Evolutionary conservation across 2,888 invertebrate genomes (phyloP).

Genomic region (Drosophila helvetica): DNA sequence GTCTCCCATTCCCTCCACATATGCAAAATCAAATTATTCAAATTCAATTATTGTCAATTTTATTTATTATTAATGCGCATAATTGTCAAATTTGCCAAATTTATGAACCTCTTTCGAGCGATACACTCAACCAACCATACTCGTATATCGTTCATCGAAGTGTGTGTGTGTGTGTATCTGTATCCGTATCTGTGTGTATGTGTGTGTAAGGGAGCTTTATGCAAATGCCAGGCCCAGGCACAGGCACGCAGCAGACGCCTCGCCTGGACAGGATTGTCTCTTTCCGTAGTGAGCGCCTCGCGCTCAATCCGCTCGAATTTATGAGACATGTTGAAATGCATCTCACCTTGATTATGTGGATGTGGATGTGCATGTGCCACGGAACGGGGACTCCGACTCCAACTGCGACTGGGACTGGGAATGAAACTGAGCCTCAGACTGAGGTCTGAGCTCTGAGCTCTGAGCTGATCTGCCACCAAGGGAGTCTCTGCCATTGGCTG

Average conservation of each 20-base stretch:
- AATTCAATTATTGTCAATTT: conserved; percentile 83
- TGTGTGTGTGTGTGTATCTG: not conserved
- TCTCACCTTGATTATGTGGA: conserved; percentile 81
- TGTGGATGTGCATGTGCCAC: conserved; percentile 8
- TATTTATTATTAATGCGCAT: conserved; percentile 84
- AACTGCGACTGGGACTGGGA: not conserved
- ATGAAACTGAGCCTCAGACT: not conserved
- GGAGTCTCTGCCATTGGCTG: conserved; percentile 42
- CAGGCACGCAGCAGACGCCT: conserved; percentile 3
- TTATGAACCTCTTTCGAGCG: conserved; percentile 71
- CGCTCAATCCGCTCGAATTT: conserved; percentile 80
- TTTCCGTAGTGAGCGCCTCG: conserved; percentile 44
- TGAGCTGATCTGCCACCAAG: conserved; percentile 55
- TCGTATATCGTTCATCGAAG: conserved; percentile 4
- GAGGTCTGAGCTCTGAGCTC: not conserved
- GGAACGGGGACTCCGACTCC: conserved; percentile 14
- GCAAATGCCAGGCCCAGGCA: conserved; percentile 59
- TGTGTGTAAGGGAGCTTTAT: conserved; percentile 42
- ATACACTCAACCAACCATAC: conserved; percentile 3
- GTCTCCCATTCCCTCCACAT: conserved; percentile 23
- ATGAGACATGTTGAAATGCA: conserved; percentile 83
- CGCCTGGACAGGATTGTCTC: conserved; percentile 61
- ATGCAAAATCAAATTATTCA: conserved; percentile 75
- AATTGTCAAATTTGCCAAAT: conserved; percentile 84
- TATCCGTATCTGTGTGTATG: conserved; percentile 2